Percentiles rank a stretch among this genome's conserved stretches.
Evolutionary conservation across 37 sponge, comb jelly and placozoan genomes (phyloP).

Genomic region (Tethya wilhelma): DNA sequence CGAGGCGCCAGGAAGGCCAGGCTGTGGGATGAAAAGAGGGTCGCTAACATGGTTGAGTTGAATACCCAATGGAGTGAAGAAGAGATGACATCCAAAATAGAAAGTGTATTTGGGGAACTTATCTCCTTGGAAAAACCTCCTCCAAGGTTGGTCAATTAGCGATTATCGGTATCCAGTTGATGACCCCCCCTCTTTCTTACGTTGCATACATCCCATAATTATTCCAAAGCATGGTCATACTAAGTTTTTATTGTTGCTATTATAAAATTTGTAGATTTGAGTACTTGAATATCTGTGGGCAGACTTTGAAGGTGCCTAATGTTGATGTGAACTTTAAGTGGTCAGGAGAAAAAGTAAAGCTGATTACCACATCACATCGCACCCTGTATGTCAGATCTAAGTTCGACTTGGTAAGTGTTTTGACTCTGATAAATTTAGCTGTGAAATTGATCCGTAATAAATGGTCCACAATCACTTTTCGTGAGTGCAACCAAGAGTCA

Average conservation of each 20-base stretch:
- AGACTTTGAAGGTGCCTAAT: neutral
- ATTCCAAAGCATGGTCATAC: too few species aligned
- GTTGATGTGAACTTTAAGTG: neutral
- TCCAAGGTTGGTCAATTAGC: neutral
- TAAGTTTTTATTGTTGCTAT: neutral
- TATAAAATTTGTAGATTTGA: neutral
- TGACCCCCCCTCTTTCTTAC: too few species aligned
- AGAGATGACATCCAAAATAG: neutral
- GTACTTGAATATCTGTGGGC: neutral
- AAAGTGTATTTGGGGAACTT: neutral
- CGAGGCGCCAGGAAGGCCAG: neutral
- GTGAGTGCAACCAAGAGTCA: too few species aligned
- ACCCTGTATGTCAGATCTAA: neutral
- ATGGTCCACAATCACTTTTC: too few species aligned
- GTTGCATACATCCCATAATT: too few species aligned
- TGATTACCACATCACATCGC: neutral
- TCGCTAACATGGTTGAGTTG: neutral
- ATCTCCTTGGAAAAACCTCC: neutral
- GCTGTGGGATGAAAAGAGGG: neutral
- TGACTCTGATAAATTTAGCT: too few species aligned
- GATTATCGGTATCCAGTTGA: too few species aligned
- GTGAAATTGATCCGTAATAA: too few species aligned
- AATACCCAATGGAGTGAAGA: neutral
- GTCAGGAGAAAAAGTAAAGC: neutral
- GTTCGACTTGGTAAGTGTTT: neutral